Base-by-base conservation (phyloP, 1,140 invertebrate genomes). In the Neodiprion fabricii region DNA sequence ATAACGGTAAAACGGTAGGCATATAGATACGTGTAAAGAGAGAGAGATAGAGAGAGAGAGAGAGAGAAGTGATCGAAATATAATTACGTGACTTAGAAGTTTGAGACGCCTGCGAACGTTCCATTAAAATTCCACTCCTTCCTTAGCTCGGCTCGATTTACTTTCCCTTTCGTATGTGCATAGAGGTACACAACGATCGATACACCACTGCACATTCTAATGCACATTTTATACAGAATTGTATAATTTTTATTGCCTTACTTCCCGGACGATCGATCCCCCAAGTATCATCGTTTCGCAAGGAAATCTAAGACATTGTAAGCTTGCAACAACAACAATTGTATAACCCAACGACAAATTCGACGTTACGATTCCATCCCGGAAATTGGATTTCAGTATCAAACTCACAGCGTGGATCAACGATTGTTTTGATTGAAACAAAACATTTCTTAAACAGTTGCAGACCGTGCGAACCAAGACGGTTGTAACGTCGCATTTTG, bases 81-180 rank as follows among this genome's bases (percentile, higher is more conserved):
- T 61, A 61, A 61, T 61, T 61, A 61, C 53, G 53, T 61, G 53
- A 12, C 53, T 61, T 61, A 61, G 53, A 61, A 17, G 53, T 61
- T 61, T 61, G 11, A 61, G 53, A 17, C 53, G 53, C 53, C 53
- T 61, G 53, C 11, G 3, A 61, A 14, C 4, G n/a, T 17, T 40
- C 11, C 28, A 61, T 61, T 61, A 17, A 61, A 61, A 61, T 61
- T 61, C 53, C 53, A 61, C 53, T 61, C 5, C 53, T 61, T 61
- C 5, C 53, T 61, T 17, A 61, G 53, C 53, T 61, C 53, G 53
- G 53, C 5, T 61, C 53, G n/a, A 61, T 61, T 61, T 61, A 61
- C 53, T 61, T 61, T 61, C 53, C 53, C 53, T 61, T 61, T 61
- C 53, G n/a, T 61, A 61, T 17, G n/a, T 17, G n/a, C 53, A 61